Evolutionary conservation across 2,797 vertebrate genomes (phyloP).

Genomic region (Notoglanidium macrostoma): DNA sequence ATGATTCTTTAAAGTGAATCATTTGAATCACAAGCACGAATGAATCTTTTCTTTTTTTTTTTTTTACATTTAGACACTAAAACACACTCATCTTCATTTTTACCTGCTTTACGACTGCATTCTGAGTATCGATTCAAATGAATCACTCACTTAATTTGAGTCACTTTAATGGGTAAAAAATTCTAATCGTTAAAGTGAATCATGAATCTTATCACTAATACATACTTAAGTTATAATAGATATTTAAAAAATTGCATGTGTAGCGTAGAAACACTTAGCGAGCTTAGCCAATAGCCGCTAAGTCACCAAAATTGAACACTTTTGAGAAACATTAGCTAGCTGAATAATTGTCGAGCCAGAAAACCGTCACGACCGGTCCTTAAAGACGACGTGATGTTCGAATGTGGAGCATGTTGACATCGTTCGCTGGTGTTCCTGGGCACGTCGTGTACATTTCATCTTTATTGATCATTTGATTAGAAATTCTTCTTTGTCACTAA

Average conservation of each 20-base stretch:
- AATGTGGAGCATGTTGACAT: neutral
- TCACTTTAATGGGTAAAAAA: neutral
- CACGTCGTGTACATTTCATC: too few species aligned
- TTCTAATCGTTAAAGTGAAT: neutral
- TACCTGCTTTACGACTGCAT: too few species aligned
- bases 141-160: constrained; percentile 10
- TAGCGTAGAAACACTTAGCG: neutral
- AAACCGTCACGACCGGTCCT: neutral
- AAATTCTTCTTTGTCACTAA: neutral
- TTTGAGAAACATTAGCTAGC: neutral
- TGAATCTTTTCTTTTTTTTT: neutral
- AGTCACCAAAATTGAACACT: neutral
- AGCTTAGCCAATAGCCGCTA: neutral
- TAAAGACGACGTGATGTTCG: neutral
- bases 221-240: neutral
- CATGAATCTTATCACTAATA: neutral
- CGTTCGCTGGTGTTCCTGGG: too few species aligned
- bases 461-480: neutral
- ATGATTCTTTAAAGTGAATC: neutral
- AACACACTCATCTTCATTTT: too few species aligned
- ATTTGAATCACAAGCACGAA: neutral
- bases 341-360: neutral
- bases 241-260: neutral
- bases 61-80: neutral
- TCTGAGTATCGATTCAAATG: neutral